Percentiles rank a stretch among this genome's conserved stretches.
These are phyloP conservation scores for Aricia artaxerxes DNA, from an alignment of 2,888 invertebrate species.

Conservation along the genomic window DNA sequence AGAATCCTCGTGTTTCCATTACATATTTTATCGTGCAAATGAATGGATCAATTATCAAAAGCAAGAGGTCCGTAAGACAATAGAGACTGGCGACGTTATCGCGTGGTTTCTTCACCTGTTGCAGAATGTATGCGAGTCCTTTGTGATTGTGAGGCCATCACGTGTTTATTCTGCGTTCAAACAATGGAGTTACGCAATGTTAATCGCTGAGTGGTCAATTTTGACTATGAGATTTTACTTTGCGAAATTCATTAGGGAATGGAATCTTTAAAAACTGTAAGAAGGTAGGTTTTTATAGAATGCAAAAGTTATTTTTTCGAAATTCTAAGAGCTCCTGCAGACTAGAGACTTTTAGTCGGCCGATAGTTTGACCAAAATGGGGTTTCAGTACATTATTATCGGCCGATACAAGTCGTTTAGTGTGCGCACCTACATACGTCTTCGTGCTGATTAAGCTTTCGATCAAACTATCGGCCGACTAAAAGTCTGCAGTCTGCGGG, in stretches of 20 bases:
- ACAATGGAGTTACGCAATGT: conserved; percentile 14
- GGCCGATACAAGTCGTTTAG: no score
- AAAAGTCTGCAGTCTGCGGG: no score
- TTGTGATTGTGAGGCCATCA: conserved; percentile 22
- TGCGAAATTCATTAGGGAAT: no score
- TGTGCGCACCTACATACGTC: no score
- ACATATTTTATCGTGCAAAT: conserved; percentile 2
- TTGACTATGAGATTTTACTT: not conserved
- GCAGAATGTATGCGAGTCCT: conserved; percentile 1
- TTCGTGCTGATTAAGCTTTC: no score
- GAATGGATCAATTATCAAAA: conserved; percentile 18
- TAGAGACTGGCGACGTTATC: conserved; percentile 23
- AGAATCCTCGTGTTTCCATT: not conserved
- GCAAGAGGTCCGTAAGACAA: conserved; percentile 23
- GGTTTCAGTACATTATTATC: no score
- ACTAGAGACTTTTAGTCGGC: no score
- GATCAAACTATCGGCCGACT: no score
- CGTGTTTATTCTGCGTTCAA: not conserved
- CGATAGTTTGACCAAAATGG: no score
- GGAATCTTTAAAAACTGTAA: no score
- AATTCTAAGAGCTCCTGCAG: not conserved
- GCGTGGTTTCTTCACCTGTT: conserved; percentile 16
- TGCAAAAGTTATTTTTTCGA: no score
- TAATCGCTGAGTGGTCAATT: not conserved
- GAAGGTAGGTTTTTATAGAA: no score